Evolutionary conservation across 30 jellyfish, hydroid and myxozoan genomes (phyloP), one percentile per base, ranked within the genome.

Genomic region (Chrysaora quinquecirrha): DNA sequence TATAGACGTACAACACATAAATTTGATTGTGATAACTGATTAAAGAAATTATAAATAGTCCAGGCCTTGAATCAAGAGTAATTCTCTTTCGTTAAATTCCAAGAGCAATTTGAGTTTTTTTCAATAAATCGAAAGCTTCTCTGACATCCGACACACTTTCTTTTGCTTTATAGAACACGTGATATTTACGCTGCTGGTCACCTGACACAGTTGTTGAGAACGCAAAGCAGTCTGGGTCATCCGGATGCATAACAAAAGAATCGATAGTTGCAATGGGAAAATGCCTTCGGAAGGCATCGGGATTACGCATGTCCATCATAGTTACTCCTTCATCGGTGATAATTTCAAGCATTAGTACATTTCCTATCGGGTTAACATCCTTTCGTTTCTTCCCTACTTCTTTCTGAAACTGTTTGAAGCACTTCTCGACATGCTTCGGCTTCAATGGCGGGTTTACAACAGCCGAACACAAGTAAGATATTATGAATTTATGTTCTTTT

Each of bases 171-270:
- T 48, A 70, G 62, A 93, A 93, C 76, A 93, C 30, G 64, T 93
- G 98, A 58, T 83, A 80, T 69, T 87, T 93, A 43, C 88, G 97
- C 54, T 88, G 86, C 61, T 80, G 83, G 66, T 80, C 87, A 0
- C 89, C 97, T 10, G 97, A 76, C 32, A 79, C 93, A 10, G 90
- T 75, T 0, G 98, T 93, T 30, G 97, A 80, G 80, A 93, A 93
- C 61, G 96, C 98, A 82, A 93, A 93, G 85, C 98, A 93, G 58
- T 76, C 86, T 31, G 90, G 79, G 89, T 87, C 84, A 14, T 93
- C 98, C n/a, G 98, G 97, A 56, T 93, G 97, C 64, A 64, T 73
- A 31, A 75, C 63, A 48, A 63, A 86, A 22, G 49, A 0, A 35
- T 87, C 98, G 20, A 86, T 61, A 9, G 89, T 87, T 30, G 89